These are phyloP conservation scores for Leucoptera coffeella DNA, from an alignment of 2,888 invertebrate genomes.

Conservation along the genomic window DNA sequence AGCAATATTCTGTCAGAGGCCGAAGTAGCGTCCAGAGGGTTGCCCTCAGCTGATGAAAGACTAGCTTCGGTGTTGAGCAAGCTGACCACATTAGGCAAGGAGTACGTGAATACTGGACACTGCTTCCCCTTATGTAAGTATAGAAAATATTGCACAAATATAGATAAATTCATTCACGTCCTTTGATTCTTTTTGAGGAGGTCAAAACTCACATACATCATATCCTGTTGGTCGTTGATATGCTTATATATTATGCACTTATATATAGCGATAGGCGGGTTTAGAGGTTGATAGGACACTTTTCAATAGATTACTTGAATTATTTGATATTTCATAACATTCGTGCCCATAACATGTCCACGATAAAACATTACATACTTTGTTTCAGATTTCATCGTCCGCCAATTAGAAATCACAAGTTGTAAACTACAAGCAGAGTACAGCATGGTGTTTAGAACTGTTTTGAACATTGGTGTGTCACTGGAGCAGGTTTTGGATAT, in stretches of 20 bases:
- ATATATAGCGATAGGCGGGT: too few species aligned
- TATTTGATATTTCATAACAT: too few species aligned
- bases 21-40: constrained; percentile 30
- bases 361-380: too few species aligned
- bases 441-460: constrained; percentile 69
- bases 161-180: too few species aligned
- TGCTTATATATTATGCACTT: too few species aligned
- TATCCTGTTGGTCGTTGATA: too few species aligned
- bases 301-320: too few species aligned
- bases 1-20: constrained; percentile 70
- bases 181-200: too few species aligned
- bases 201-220: too few species aligned
- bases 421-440: constrained; percentile 66
- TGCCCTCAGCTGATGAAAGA: constrained; percentile 48
- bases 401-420: constrained; percentile 70
- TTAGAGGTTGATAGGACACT: too few species aligned
- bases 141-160: too few species aligned
- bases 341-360: too few species aligned
- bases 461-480: constrained; percentile 71
- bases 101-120: constrained; percentile 74
- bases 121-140: constrained; percentile 81
- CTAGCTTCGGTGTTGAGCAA: constrained; percentile 68
- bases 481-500: constrained; percentile 73
- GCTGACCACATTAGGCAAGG: constrained; percentile 67
- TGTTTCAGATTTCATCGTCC: constrained; percentile 70